phyloP scores from a whole-genome alignment of 2,888 invertebrate genomes.

The Leucozona laternaria region DNA sequence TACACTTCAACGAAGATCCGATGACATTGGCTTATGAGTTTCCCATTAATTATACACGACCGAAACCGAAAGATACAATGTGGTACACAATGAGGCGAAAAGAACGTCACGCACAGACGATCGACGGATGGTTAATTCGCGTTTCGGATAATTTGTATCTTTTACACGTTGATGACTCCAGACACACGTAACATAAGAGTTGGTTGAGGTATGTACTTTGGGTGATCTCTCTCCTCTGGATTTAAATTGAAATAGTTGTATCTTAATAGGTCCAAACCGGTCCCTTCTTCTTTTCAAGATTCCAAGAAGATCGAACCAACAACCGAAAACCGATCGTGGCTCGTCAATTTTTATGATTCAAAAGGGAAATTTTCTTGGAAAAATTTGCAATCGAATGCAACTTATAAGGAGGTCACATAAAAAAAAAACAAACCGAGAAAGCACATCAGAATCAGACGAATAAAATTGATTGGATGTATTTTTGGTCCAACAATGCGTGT shows the following conservation, averaged over 20 bases:
- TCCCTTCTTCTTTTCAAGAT: slow-evolving; percentile 28
- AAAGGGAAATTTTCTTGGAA: slow-evolving; percentile 22
- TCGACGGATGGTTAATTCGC: slow-evolving; percentile 38
- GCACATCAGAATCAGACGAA: neutral
- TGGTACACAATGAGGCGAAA: slow-evolving; percentile 17
- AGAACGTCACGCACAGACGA: slow-evolving; percentile 20
- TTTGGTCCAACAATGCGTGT: slow-evolving; percentile 45
- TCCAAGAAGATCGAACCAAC: slow-evolving; percentile 13
- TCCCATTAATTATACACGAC: slow-evolving; percentile 69
- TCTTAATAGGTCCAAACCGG: slow-evolving; percentile 60
- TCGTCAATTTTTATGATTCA: slow-evolving; percentile 5
- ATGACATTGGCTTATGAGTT: slow-evolving; percentile 67
- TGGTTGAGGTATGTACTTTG: neutral
- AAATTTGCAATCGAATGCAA: neutral
- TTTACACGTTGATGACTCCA: slow-evolving; percentile 39
- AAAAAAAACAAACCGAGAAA: neutral
- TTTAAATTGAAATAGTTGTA: slow-evolving; percentile 55
- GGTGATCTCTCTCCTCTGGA: slow-evolving; percentile 32
- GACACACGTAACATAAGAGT: slow-evolving; percentile 53
- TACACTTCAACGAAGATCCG: slow-evolving; percentile 65
- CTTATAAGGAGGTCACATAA: slow-evolving; percentile 21
- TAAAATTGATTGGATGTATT: neutral
- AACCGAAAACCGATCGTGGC: slow-evolving; percentile 23
- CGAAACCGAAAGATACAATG: slow-evolving; percentile 37
- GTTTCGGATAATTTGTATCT: slow-evolving; percentile 59